phyloP scores from a whole-genome alignment of 2,797 vertebrate species.

The Paedocypris micromegethes region DNA sequence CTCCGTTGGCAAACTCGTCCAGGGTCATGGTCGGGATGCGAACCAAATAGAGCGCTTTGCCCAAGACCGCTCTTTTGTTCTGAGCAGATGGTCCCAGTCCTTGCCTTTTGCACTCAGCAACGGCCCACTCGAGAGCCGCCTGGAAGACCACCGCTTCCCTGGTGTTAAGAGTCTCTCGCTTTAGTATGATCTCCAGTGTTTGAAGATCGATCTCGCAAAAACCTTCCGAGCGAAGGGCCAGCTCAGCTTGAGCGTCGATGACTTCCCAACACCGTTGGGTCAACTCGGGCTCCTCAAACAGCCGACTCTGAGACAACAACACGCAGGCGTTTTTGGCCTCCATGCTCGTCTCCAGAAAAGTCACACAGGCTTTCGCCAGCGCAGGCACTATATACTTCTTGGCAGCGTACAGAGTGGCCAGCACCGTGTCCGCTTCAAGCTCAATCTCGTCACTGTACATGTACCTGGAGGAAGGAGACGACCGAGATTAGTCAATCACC shows the following conservation, averaged over 20 bases:
- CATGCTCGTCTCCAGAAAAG: constrained; percentile 84
- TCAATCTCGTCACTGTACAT: constrained; percentile 88
- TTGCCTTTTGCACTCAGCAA: constrained; percentile 79
- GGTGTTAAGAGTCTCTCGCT: constrained; percentile 79
- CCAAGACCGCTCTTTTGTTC: constrained; percentile 78
- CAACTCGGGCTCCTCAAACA: constrained; percentile 85
- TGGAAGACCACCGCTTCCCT: constrained; percentile 83
- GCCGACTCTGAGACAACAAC: constrained; percentile 82
- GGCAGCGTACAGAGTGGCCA: constrained; percentile 85
- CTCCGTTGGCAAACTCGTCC: constrained; percentile 82
- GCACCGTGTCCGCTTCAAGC: constrained; percentile 83
- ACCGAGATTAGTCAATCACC: too few species aligned
- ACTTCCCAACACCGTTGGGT: constrained; percentile 88
- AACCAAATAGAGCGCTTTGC: constrained; percentile 78
- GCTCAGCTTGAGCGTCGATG: constrained; percentile 84
- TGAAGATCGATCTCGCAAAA: constrained; percentile 84
- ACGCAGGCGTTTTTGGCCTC: constrained; percentile 86
- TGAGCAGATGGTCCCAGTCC: constrained; percentile 67
- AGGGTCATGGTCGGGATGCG: constrained; percentile 82
- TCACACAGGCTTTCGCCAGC: constrained; percentile 83
- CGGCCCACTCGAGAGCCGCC: constrained; percentile 79
- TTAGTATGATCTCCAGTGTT: constrained; percentile 81
- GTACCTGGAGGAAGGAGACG: constrained; percentile 63
- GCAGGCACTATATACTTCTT: constrained; percentile 88
- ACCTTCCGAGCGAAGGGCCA: constrained; percentile 80